phyloP scores from a whole-genome alignment of 2,113 vertebrate species.

The Benitochromis conjunctus region DNA sequence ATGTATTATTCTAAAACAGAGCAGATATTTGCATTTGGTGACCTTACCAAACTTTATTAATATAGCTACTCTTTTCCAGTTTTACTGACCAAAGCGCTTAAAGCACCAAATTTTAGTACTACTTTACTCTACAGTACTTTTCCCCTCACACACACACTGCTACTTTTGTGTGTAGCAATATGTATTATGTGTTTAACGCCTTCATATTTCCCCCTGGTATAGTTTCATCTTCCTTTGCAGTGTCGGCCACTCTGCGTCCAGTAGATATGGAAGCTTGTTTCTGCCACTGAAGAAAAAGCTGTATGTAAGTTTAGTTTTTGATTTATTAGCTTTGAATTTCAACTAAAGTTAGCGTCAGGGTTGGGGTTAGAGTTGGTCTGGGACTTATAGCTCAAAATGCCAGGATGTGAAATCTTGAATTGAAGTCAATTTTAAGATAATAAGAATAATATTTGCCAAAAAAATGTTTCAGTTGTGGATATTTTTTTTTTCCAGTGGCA shows the following conservation, averaged over 20 bases:
- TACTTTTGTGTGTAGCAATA: neutral
- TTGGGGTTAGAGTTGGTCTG: neutral
- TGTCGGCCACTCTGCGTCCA: neutral
- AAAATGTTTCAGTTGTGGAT: too few relatives aligned
- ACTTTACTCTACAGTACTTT: neutral
- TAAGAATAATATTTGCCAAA: too few relatives aligned
- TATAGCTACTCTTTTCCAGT: neutral
- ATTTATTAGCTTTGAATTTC: neutral
- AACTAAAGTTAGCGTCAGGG: neutral
- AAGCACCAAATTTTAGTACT: neutral
- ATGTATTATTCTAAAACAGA: neutral
- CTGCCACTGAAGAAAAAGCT: too few relatives aligned
- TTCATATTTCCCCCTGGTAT: neutral
- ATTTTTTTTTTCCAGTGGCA: too few relatives aligned
- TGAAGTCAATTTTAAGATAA: too few relatives aligned
- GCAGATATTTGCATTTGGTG: neutral
- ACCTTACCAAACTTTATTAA: neutral
- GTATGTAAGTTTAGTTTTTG: neutral
- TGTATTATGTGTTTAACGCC: too few relatives aligned
- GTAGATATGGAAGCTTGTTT: neutral
- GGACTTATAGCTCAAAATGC: too few relatives aligned
- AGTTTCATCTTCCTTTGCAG: neutral
- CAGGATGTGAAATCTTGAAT: too few relatives aligned
- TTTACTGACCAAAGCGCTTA: neutral
- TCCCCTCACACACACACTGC: neutral